These are phyloP conservation scores for Trachurus trachurus DNA, from an alignment of 2,797 vertebrate genomes.

Conservation along the genomic window DNA sequence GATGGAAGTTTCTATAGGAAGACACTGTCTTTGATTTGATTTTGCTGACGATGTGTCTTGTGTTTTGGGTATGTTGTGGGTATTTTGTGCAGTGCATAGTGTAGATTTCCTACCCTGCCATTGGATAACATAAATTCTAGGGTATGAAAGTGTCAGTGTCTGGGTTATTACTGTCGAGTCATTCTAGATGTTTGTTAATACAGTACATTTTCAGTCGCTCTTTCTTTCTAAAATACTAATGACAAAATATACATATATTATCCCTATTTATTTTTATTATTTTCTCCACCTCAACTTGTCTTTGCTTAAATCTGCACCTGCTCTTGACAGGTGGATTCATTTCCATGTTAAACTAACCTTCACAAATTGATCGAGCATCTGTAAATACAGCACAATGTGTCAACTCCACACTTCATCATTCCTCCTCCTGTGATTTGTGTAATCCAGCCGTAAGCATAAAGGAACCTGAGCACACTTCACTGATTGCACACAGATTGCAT, in stretches of 20 bases:
- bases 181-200: background rate
- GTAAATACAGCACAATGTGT: constrained; percentile 13
- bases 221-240: background rate
- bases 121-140: background rate
- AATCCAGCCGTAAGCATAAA: constrained; percentile 5
- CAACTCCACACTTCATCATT: constrained; percentile 22
- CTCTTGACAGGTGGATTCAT: background rate
- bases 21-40: constrained; percentile 45
- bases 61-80: background rate
- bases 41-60: constrained; percentile 16
- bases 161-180: background rate
- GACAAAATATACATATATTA: no score
- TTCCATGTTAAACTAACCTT: constrained; percentile 1
- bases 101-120: background rate
- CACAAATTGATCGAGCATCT: background rate
- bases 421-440: constrained; percentile 13
- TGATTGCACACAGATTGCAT: constrained; percentile 16
- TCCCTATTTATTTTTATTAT: background rate
- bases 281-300: background rate
- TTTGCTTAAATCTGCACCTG: constrained; percentile 1
- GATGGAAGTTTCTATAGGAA: constrained; percentile 37
- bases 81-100: background rate
- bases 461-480: constrained; percentile 6
- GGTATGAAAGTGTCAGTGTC: background rate
- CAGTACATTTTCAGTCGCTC: background rate